Evolutionary conservation across 1,140 invertebrate species (phyloP), one percentile per base, ranked within the genome.

Genomic region (Sinella curviseta): DNA sequence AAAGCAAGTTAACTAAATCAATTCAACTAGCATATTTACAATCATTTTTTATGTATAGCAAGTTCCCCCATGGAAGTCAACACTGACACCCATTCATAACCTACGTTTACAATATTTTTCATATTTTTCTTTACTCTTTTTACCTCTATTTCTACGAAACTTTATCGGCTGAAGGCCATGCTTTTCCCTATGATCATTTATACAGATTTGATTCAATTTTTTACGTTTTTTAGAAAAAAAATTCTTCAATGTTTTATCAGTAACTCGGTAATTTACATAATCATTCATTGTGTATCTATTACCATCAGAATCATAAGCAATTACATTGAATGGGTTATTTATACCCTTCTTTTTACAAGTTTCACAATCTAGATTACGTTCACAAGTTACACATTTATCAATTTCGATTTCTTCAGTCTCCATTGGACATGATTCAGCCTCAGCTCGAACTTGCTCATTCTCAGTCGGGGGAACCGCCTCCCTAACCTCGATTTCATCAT

Each of bases 251-350:
- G 8, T 48, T 8, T 48, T 48, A 48, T 48, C 39, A 48, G 39
- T 12, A 48, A 48, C 20, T 12, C 20, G 8, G 20, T 48, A 48
- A 48, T 48, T 48, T 20, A 48, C 8, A 60, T 60, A 60, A 26
- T 60, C 57, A 4, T 60, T 8, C 12, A 60, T 26, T 16, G 57
- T n/a, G 24, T 60, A 60, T 60, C 24, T 60, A 14, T 8, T 60
- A n/a, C 57, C 57, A 60, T 48, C 20, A 16, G 24, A 60, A 60
- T 60, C 57, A 60, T n/a, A 26, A 60, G 57, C 57, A n/a, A 60
- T n/a, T 3, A 60, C 57, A n/a, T 4, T 12, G 24, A 60, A 60
- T 26, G 57, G 57, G 24, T 60, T 60, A 3, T 60, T 12, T 3
- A 26, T 4, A 3, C 24, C 57, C 4, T 8, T 12, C 24, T 12